Evolutionary conservation across 2,888 invertebrate species (phyloP), one percentile per base, ranked within the genome.

Genomic region (Cryptocephalus moraei): DNA sequence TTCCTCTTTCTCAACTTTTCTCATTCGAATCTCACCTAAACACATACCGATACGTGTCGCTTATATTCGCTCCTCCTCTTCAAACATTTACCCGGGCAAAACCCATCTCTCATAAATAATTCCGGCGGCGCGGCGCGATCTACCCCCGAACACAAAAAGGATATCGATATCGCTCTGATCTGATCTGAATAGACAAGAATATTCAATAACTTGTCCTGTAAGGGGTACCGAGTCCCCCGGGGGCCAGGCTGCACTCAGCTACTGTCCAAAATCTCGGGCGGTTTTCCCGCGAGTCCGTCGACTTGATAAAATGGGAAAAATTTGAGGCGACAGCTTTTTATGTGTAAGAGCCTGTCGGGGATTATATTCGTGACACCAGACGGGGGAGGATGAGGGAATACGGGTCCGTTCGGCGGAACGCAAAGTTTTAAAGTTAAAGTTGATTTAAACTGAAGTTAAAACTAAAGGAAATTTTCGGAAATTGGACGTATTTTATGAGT

Each of bases 261-360:
- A 64, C 62, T 67, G 68, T 66, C 68, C 68, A 68, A 68, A 43
- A 68, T 68, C 67, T 65, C 59, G 46, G 62, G 51, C 53, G 31
- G 43, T 58, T 53, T 56, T 59, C 65, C 64, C 67, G 44, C 47
- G 65, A 56, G 66, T 52, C 63, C 59, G 59, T 63, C 63, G 64
- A 65, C 61, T 60, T 59, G 56, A 62, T 65, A 62, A 62, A 65
- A 63, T 60, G 58, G 55, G 54, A 58, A 63, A 67, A 65, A 65
- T 66, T 62, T 62, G 56, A 58, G 50, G 55, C 54, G 65, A 62
- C 64, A 61, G 62, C 56, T 58, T 58, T 59, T 60, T 57, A 22
- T 22, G 22, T 22, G 22, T 22, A 40, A 22, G 22, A 22, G 22
- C 22, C 22, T 22, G 22, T 22, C 22, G 22, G 22, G 22, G 22